Conservation (phyloP, 2,113 vertebrate genomes). For the Sialia sialis region DNA sequence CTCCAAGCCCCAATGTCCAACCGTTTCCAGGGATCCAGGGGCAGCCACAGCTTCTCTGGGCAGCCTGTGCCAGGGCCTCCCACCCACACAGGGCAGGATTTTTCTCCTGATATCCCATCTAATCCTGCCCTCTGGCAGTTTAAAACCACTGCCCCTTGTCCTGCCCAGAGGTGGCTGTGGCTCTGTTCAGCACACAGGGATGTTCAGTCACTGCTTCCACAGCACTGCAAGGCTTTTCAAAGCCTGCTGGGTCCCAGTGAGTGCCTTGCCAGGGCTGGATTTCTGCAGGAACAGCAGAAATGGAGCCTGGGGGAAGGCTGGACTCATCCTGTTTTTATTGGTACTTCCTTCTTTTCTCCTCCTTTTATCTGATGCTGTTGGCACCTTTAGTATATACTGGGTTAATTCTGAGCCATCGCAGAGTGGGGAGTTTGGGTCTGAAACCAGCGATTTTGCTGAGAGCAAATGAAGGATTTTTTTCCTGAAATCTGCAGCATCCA, state of each 20-base stretch:
- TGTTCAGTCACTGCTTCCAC: accelerated
- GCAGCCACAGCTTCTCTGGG: not conserved
- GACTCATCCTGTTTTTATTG: not conserved
- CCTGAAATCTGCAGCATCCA: not conserved
- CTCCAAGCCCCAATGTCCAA: not conserved
- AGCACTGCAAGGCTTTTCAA: accelerated
- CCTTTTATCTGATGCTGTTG: not conserved
- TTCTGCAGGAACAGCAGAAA: not conserved
- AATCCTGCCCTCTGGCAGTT: not conserved
- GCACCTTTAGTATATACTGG: not conserved
- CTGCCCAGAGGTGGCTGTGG: not conserved
- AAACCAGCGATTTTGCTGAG: not conserved
- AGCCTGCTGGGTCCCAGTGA: not conserved
- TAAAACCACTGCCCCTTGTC: not conserved
- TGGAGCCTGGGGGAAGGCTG: not conserved
- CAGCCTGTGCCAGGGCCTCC: not conserved
- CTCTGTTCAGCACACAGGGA: not conserved
- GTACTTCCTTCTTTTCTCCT: not conserved
- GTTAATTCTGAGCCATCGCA: not conserved
- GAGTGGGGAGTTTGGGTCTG: not conserved
- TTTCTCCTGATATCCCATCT: not conserved
- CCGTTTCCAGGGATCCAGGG: not conserved
- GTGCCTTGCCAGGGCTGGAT: not conserved
- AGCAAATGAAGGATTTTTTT: not conserved
- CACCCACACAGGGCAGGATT: not conserved